Conservation (phyloP, 2,888 invertebrate genomes). For the Apamea sordens region DNA sequence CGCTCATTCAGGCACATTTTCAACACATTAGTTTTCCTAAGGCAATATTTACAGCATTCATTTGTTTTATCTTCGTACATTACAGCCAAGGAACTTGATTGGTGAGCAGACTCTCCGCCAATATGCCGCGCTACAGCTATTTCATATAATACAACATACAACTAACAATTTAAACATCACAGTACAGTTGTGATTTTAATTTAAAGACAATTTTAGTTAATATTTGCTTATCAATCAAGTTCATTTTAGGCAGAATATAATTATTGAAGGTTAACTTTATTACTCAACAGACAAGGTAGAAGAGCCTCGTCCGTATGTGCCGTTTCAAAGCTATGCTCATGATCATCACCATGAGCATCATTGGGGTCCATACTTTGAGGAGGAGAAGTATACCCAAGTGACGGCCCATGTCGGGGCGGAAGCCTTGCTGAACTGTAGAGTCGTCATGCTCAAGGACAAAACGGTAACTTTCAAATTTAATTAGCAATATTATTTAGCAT, state of each 20-base stretch:
- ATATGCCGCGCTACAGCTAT: not conserved
- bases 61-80: not conserved
- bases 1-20: conserved; percentile 34
- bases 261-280: conserved; percentile 5
- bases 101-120: not conserved
- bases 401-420: conserved; percentile 92
- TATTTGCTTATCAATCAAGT: conserved; percentile 21
- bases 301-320: conserved; percentile 84
- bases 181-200: not conserved
- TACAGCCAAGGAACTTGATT: conserved; percentile 7
- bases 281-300: conserved; percentile 83
- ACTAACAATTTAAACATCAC: too few relatives aligned
- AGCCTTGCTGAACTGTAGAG: conserved; percentile 92
- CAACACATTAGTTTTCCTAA: conserved; percentile 17
- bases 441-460: conserved; percentile 93
- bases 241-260: not conserved
- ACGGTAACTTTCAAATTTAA: conserved; percentile 72
- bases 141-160: too few relatives aligned
- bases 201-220: not conserved
- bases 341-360: conserved; percentile 92
- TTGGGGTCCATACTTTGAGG: conserved; percentile 93
- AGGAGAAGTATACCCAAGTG: conserved; percentile 90
- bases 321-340: conserved; percentile 89
- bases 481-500: not conserved
- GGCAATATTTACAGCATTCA: not conserved